A percentile compares a stretch with the other conserved stretches of the same genome.
Conservation (phyloP, 2,797 vertebrate species). For the Lutjanus argentimaculatus region DNA sequence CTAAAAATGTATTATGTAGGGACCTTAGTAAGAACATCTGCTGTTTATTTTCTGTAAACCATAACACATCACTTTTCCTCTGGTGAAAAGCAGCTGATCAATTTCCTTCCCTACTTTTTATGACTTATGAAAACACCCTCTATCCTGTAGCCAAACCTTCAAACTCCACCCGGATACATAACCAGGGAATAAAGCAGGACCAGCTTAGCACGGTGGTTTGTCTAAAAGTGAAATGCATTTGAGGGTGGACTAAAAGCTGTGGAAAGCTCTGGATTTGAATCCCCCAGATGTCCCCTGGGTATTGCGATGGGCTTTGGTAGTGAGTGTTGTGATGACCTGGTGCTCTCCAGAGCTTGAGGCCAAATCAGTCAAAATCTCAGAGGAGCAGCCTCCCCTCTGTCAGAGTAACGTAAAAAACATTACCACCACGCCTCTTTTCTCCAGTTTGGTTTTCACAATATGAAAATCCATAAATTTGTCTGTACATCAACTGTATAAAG, state of each 20-base stretch:
- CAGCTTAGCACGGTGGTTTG: not conserved
- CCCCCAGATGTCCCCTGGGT: not conserved
- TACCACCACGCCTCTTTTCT: not conserved
- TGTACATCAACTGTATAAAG: not conserved
- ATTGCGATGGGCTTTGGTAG: constrained; percentile 34
- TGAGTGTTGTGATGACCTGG: constrained; percentile 37
- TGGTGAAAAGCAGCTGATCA: not conserved
- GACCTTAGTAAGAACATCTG: not conserved
- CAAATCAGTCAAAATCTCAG: constrained; percentile 12
- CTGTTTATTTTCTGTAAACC: constrained; percentile 4
- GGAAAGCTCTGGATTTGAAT: not conserved
- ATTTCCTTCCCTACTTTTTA: not conserved
- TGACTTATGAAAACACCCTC: not conserved
- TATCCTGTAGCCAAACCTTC: not conserved
- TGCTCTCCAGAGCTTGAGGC: constrained; percentile 6
- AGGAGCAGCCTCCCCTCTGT: constrained; percentile 17
- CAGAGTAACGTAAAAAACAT: constrained; percentile 24
- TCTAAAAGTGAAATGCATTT: constrained; percentile 26
- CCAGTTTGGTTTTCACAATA: not conserved
- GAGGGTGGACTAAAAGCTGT: constrained; percentile 29
- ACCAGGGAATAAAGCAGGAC: not conserved
- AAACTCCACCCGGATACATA: not conserved
- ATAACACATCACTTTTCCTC: not conserved
- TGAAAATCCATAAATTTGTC: not conserved
- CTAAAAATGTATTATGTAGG: not conserved